phyloP scores from a whole-genome alignment of 1,140 invertebrate genomes.

The Pemphigus obesinymphae region DNA sequence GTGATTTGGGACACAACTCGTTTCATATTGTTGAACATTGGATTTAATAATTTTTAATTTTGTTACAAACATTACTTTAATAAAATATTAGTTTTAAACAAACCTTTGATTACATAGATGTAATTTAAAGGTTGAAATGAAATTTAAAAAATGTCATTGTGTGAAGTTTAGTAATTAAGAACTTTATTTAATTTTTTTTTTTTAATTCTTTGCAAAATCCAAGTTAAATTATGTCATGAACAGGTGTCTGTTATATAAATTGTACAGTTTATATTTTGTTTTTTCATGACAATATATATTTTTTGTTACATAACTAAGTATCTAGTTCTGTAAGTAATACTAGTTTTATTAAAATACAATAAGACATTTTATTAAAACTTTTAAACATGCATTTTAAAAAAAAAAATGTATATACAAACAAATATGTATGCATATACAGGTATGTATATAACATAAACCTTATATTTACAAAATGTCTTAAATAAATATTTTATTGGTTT shows the following conservation, averaged over 20 bases:
- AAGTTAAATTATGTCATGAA: neutral
- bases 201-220: neutral
- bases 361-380: neutral
- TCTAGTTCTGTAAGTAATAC: neutral
- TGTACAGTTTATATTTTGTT: constrained; percentile 40
- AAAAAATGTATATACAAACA: neutral
- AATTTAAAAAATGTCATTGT: neutral
- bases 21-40: constrained; percentile 27
- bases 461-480: neutral
- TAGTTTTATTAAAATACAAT: constrained; percentile 28
- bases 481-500: neutral
- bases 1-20: constrained; percentile 4
- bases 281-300: constrained; percentile 26
- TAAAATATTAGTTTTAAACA: constrained; percentile 14
- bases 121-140: constrained; percentile 1
- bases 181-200: neutral
- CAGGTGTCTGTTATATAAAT: constrained; percentile 36
- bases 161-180: constrained; percentile 2
- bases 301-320: constrained; percentile 32
- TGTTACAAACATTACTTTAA: constrained; percentile 33
- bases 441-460: neutral
- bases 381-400: neutral
- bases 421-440: neutral
- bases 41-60: constrained; percentile 31
- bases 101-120: neutral